Percentiles rank a stretch among this genome's conserved stretches.
Evolutionary conservation across 2,888 invertebrate species (phyloP).

Genomic region (Callosobruchus maculatus): DNA sequence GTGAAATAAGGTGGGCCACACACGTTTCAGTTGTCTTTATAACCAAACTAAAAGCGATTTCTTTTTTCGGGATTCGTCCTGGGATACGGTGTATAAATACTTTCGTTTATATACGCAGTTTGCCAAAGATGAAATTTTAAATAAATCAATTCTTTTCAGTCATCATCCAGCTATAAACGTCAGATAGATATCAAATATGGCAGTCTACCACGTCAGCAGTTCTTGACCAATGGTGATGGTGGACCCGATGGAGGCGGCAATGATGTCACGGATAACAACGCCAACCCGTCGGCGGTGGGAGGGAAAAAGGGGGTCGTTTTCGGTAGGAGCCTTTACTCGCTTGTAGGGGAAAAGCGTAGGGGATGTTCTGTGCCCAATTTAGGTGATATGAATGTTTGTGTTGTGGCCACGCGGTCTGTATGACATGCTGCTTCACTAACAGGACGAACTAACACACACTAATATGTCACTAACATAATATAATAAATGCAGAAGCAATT

Average conservation of each 20-base stretch:
- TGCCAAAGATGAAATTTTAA: no score
- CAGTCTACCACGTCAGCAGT: slow-evolving; percentile 71
- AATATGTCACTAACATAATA: not conserved
- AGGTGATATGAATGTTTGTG: slow-evolving; percentile 57
- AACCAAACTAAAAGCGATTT: no score
- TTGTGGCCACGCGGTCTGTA: not conserved
- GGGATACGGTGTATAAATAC: no score
- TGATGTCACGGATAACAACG: slow-evolving; percentile 41
- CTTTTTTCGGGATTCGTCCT: no score
- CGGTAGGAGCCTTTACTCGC: slow-evolving; percentile 60
- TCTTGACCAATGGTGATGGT: slow-evolving; percentile 46
- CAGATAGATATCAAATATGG: slow-evolving; percentile 76
- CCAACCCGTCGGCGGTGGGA: slow-evolving; percentile 43
- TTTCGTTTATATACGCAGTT: no score
- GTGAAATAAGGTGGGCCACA: no score
- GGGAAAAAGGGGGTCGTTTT: slow-evolving; percentile 66
- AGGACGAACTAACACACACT: not conserved
- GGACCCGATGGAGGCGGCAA: slow-evolving; percentile 2
- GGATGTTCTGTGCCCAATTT: slow-evolving; percentile 89
- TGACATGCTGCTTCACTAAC: not conserved
- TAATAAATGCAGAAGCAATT: no score
- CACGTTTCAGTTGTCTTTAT: no score
- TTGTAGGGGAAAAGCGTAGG: slow-evolving; percentile 60
- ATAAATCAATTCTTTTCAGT: not conserved
- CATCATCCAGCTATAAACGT: slow-evolving; percentile 70